These are phyloP conservation scores for Lineus longissimus DNA, from an alignment of 1,140 invertebrate species.

Conservation along the genomic window DNA sequence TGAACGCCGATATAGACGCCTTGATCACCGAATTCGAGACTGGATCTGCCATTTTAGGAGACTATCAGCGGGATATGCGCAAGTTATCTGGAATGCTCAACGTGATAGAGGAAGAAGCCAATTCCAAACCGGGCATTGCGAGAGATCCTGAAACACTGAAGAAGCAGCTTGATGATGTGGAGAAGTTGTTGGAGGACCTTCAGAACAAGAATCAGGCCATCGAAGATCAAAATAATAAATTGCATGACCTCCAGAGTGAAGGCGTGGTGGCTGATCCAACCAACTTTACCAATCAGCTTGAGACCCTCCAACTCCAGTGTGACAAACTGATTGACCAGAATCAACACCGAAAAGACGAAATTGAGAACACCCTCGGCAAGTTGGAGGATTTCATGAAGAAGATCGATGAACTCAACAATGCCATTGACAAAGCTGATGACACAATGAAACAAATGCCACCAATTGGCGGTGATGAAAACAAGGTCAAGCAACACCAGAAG, in stretches of 20 bases:
- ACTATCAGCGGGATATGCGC: conserved; percentile 60
- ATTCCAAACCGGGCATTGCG: conserved; percentile 76
- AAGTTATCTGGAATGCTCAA: conserved; percentile 63
- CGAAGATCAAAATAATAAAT: conserved; percentile 17
- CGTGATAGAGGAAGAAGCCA: conserved; percentile 77
- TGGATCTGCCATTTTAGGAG: conserved; percentile 64
- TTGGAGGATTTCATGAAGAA: conserved; percentile 74
- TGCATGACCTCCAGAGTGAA: conserved; percentile 67
- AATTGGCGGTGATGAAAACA: conserved; percentile 84
- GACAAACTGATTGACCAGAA: conserved; percentile 74
- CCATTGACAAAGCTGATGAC: conserved; percentile 72
- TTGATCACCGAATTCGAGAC: conserved; percentile 77
- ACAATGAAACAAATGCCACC: conserved; percentile 73
- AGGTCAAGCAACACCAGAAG: conserved; percentile 84
- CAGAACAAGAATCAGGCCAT: conserved; percentile 55
- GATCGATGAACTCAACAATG: conserved; percentile 57
- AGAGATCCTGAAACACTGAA: conserved; percentile 81
- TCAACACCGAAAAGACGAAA: conserved; percentile 69
- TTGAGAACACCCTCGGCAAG: conserved; percentile 69
- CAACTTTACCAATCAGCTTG: conserved; percentile 59
- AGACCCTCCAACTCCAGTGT: conserved; percentile 71
- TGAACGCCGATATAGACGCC: conserved; percentile 74
- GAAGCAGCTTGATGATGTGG: conserved; percentile 77
- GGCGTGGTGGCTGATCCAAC: conserved; percentile 13
- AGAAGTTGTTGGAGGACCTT: conserved; percentile 37